A percentile compares a stretch with the other conserved stretches of the same genome.
Evolutionary conservation across 2,888 invertebrate species (phyloP).

Genomic region (Oxyteleia sp.): DNA sequence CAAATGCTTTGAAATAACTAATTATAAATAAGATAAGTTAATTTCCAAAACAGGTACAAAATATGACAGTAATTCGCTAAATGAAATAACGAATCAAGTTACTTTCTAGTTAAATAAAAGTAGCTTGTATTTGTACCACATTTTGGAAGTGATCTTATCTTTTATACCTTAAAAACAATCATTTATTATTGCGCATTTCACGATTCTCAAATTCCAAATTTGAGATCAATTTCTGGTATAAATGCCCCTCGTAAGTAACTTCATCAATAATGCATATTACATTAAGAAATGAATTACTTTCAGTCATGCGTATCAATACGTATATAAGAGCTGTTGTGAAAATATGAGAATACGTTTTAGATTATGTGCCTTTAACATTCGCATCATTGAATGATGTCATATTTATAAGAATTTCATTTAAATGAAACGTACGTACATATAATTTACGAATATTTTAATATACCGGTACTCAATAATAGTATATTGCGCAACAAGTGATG

Average conservation of each 20-base stretch:
- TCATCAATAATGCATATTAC: slow-evolving; percentile 41
- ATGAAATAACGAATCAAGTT: background rate
- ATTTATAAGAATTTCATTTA: background rate
- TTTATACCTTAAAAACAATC: slow-evolving; percentile 50
- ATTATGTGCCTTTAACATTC: background rate
- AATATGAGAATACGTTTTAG: slow-evolving; percentile 71
- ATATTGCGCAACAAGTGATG: too few relatives aligned
- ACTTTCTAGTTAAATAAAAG: background rate
- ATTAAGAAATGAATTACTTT: slow-evolving; percentile 63
- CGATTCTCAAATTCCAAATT: slow-evolving; percentile 37
- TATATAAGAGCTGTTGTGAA: slow-evolving; percentile 77
- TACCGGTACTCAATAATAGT: slow-evolving; percentile 17
- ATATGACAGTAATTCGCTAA: background rate
- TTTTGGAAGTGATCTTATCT: slow-evolving; percentile 11
- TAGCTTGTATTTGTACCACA: background rate
- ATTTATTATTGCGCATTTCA: slow-evolving; percentile 46
- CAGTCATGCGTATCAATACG: slow-evolving; percentile 49
- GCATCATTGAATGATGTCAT: slow-evolving; percentile 6
- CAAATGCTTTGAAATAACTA: too few relatives aligned
- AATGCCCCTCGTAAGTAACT: slow-evolving; percentile 49
- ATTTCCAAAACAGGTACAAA: too few relatives aligned
- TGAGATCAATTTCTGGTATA: slow-evolving; percentile 36
- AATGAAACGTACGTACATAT: slow-evolving; percentile 13
- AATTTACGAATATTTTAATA: slow-evolving; percentile 17
- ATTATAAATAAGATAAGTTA: too few relatives aligned